A percentile compares a stretch with the other conserved stretches of the same genome.
phyloP scores from a whole-genome alignment of 2,888 invertebrate species.

The Ectemnius cavifrons region DNA sequence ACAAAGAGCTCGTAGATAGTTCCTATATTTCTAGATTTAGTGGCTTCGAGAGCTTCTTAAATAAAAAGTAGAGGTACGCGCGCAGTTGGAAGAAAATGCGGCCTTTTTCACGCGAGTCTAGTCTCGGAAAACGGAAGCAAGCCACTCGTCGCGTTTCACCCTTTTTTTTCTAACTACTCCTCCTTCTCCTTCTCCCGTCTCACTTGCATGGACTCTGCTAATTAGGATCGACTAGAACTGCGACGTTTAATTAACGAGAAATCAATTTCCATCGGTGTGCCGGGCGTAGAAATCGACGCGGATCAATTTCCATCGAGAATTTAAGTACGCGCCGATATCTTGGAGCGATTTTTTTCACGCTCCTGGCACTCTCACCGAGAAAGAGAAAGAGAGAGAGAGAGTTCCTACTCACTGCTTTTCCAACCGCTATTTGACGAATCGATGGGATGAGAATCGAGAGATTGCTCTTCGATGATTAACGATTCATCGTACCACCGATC shows the following conservation, averaged over 20 bases:
- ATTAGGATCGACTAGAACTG: conserved; percentile 43
- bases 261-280: conserved; percentile 33
- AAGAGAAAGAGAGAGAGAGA: neutral
- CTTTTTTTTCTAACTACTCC: too few relatives aligned
- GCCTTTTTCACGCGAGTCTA: too few relatives aligned
- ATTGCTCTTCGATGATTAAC: too few relatives aligned
- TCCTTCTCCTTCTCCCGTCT: neutral
- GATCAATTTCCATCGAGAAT: conserved; percentile 49
- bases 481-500: too few relatives aligned
- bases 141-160: conserved; percentile 8
- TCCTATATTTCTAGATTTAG: too few relatives aligned
- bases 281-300: conserved; percentile 18
- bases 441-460: too few relatives aligned
- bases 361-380: neutral
- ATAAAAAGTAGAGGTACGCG: conserved; percentile 12
- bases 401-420: neutral
- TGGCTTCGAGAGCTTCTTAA: conserved; percentile 25
- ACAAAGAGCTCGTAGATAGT: too few relatives aligned
- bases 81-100: neutral
- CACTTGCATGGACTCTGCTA: conserved; percentile 41
- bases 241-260: conserved; percentile 53
- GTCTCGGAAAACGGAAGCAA: neutral
- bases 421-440: too few relatives aligned
- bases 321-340: conserved; percentile 30
- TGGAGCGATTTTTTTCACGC: neutral